Evolutionary conservation across 2,888 invertebrate genomes (phyloP), one percentile per base, ranked within the genome.

Genomic region (Fissipunctia ypsillon): DNA sequence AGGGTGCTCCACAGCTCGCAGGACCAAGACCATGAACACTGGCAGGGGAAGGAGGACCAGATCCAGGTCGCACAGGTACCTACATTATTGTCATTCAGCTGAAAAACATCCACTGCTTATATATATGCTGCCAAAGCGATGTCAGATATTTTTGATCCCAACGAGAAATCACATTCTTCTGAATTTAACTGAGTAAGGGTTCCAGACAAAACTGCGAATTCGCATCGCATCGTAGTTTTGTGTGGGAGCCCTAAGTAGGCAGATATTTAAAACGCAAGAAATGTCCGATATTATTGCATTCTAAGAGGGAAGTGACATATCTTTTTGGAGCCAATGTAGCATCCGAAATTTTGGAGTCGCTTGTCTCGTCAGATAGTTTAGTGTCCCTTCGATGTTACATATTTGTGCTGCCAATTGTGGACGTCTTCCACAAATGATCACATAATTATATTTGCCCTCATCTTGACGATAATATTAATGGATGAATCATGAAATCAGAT

Each of bases 1-100:
- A 76, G 92, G 93, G 0, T 93, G 94, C 65, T 90, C 91, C 5
- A 91, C 93, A 0, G 94, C 92, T 5, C 88, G 90, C 25, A 87
- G 64, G 56, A 85, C 84, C 14, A 94, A 92, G 75, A 86, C 81
- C 38, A 78, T 64, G 61, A 56, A 68, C 28, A 7, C n/a, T 10
- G 35, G 83, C 54, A 73, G 69, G 0, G 93, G 90, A 0, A 87
- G 89, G 16, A 86, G 70, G 45, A 84, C 28, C 6, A 81, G 84
- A 7, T 73, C 82, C 0, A 85, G 69, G 48, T 80, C 83, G 3
- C 80, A 63, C 9, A 85, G 76, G 70, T 75, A 45, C 6, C 14
- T 19, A 59, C n/a, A 25, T 25, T 38, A 7, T n/a, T 12, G 31
- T 31, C 19, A 14, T n/a, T 56, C 22, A n/a, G 43, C 9, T 59